Percentiles rank a stretch among this genome's conserved stretches.
phyloP scores from a whole-genome alignment of 2,797 vertebrate genomes.

The Sebastes steindachneri region DNA sequence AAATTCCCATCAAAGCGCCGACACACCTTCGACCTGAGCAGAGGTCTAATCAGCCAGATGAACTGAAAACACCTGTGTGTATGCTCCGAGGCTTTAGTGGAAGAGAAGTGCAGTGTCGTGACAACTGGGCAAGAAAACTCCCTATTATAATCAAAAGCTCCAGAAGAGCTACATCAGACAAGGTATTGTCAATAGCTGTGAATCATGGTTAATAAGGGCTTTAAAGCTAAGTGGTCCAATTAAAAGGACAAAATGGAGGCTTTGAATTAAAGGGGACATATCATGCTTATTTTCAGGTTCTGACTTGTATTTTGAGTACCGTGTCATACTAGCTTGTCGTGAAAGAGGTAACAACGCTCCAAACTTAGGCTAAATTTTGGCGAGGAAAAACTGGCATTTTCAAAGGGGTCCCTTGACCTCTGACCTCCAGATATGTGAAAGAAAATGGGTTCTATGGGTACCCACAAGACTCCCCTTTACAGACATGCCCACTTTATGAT shows the following conservation, averaged over 20 bases:
- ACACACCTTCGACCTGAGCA: too few relatives aligned
- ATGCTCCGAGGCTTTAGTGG: background rate
- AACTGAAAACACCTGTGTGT: too few relatives aligned
- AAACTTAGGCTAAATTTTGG: rapidly evolving
- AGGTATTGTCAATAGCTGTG: background rate
- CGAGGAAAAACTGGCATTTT: rapidly evolving
- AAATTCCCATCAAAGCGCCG: too few relatives aligned
- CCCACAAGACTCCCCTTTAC: rapidly evolving
- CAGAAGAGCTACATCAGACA: background rate
- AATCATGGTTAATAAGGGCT: background rate
- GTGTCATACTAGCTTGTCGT: too few relatives aligned
- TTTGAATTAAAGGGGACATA: too few relatives aligned
- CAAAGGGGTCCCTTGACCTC: too few relatives aligned
- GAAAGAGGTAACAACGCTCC: rapidly evolving
- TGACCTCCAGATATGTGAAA: too few relatives aligned
- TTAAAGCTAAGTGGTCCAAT: background rate
- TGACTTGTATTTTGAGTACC: rapidly evolving
- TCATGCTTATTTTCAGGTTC: too few relatives aligned
- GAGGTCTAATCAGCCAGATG: too few relatives aligned
- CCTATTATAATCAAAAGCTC: background rate
- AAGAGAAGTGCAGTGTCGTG: background rate
- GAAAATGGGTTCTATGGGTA: too few relatives aligned
- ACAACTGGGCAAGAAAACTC: background rate
- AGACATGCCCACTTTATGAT: too few relatives aligned
- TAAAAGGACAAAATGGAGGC: background rate